Percentiles rank a stretch among this genome's conserved stretches.
phyloP scores from a whole-genome alignment of 2,888 invertebrate genomes.

The Xestobium rufovillosum region DNA sequence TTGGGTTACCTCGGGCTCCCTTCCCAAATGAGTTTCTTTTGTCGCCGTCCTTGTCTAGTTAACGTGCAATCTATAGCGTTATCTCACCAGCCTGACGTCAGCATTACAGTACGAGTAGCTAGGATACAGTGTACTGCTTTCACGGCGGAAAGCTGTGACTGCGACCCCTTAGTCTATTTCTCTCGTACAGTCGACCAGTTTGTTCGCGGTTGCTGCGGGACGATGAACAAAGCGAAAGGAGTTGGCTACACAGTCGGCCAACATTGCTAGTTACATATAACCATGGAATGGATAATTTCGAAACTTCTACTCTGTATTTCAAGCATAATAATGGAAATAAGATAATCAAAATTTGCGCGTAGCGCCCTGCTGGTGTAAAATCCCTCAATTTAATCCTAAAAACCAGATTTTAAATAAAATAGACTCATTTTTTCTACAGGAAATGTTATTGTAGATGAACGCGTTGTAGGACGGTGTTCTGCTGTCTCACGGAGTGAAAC shows the following conservation, averaged over 20 bases:
- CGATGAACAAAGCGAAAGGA: constrained; percentile 38
- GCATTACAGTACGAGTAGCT: constrained; percentile 41
- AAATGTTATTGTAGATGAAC: too few relatives aligned
- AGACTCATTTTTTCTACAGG: too few relatives aligned
- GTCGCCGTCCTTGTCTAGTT: constrained; percentile 27
- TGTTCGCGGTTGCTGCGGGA: constrained; percentile 24
- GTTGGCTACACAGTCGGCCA: constrained; percentile 31
- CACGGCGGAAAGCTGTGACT: constrained; percentile 45
- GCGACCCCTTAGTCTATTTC: constrained; percentile 46
- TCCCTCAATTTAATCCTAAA: constrained; percentile 12
- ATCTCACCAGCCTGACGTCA: constrained; percentile 41
- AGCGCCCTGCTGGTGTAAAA: constrained; percentile 27
- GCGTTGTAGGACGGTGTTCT: too few relatives aligned
- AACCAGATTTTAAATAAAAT: constrained; percentile 4
- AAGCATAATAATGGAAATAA: constrained; percentile 47
- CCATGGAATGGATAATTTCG: constrained; percentile 47
- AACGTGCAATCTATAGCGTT: constrained; percentile 16
- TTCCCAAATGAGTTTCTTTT: constrained; percentile 41
- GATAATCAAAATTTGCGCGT: constrained; percentile 44
- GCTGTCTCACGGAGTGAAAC: too few relatives aligned
- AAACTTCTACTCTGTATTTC: constrained; percentile 47
- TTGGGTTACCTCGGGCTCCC: constrained; percentile 42
- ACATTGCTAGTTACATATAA: constrained; percentile 44
- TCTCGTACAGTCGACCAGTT: constrained; percentile 39
- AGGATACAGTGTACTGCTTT: constrained; percentile 44